Evolutionary conservation across 2,113 vertebrate species (phyloP).

Genomic region (Marmota flaviventris): DNA sequence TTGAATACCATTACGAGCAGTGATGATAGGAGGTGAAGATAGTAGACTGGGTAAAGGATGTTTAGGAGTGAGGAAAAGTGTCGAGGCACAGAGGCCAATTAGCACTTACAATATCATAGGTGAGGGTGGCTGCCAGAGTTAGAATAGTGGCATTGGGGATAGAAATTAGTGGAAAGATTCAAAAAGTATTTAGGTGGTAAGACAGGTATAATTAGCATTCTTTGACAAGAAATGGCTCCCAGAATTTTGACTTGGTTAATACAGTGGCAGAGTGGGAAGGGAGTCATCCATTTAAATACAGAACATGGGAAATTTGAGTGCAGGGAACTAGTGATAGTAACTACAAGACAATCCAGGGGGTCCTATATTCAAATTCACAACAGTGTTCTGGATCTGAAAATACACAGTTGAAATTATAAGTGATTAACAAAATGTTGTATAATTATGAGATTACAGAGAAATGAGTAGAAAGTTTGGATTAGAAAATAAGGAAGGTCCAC

Average conservation of each 20-base stretch:
- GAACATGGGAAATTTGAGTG: background rate
- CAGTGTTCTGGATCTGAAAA: background rate
- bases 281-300: background rate
- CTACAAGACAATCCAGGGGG: background rate
- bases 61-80: background rate
- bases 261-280: no score
- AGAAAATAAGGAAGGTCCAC: background rate
- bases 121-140: background rate
- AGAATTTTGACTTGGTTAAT: background rate
- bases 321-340: background rate
- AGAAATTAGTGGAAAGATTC: background rate
- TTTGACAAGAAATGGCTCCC: background rate
- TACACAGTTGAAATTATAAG: background rate
- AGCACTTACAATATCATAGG: background rate
- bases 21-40: background rate
- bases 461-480: background rate
- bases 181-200: background rate
- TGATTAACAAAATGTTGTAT: background rate
- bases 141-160: background rate
- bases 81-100: background rate
- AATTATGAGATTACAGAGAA: background rate
- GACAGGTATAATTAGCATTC: background rate
- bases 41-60: background rate
- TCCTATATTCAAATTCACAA: background rate
- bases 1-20: accelerated